Evolutionary conservation across 2,113 vertebrate genomes (phyloP).

Genomic region (Esox niger): DNA sequence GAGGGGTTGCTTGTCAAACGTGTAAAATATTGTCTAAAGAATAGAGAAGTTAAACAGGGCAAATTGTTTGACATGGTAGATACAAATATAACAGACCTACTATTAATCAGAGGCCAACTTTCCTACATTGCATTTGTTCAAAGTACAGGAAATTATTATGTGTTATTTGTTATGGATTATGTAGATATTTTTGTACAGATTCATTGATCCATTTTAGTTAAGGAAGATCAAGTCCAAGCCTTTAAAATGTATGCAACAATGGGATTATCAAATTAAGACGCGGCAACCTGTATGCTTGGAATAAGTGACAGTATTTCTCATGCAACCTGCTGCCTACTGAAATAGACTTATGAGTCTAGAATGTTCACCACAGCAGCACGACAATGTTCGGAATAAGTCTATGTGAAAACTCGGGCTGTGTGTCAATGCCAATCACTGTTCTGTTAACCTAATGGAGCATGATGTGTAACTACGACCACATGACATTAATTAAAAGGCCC

Average conservation of each 20-base stretch:
- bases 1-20: too few relatives aligned
- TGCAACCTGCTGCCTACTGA: neutral
- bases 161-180: too few relatives aligned
- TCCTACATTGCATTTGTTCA: neutral
- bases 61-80: neutral
- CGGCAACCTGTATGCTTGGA: too few relatives aligned
- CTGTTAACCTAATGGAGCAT: slow-evolving; percentile 70
- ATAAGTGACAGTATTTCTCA: too few relatives aligned
- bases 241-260: too few relatives aligned
- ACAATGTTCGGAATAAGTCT: slow-evolving; percentile 22
- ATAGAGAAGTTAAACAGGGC: neutral
- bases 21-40: neutral
- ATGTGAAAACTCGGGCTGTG: slow-evolving; percentile 29
- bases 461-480: slow-evolving; percentile 65
- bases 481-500: slow-evolving; percentile 73
- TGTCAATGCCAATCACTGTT: slow-evolving; percentile 64
- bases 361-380: slow-evolving; percentile 2
- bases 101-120: neutral
- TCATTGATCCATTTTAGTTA: too few relatives aligned
- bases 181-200: too few relatives aligned
- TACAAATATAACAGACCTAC: neutral
- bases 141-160: too few relatives aligned
- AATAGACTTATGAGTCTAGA: slow-evolving; percentile 14
- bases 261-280: too few relatives aligned
- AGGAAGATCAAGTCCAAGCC: too few relatives aligned